Conservation (phyloP, 2,888 invertebrate genomes). For the Geophilus truncorum region DNA sequence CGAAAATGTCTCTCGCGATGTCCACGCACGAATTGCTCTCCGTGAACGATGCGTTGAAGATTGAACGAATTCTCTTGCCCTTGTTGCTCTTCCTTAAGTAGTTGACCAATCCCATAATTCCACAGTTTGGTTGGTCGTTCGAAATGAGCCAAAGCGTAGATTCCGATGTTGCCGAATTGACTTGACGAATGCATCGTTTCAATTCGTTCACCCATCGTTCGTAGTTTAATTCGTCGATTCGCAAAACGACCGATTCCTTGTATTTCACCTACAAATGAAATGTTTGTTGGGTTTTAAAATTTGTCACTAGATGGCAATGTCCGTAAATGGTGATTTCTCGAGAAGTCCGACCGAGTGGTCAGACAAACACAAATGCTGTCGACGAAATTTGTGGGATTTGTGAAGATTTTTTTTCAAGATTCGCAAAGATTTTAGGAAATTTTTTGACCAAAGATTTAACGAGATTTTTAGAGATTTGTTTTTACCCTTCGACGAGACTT, state of each 20-base stretch:
- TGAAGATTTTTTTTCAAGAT: too few species aligned
- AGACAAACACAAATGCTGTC: too few species aligned
- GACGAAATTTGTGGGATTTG: too few species aligned
- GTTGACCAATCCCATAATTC: slow-evolving; percentile 80
- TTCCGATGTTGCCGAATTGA: slow-evolving; percentile 52
- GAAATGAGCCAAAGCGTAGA: slow-evolving; percentile 59
- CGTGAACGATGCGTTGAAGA: slow-evolving; percentile 36
- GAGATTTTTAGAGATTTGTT: too few species aligned
- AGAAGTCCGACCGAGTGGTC: too few species aligned
- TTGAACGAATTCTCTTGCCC: slow-evolving; percentile 39
- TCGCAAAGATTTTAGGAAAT: too few species aligned
- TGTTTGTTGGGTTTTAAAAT: too few species aligned
- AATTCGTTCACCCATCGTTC: slow-evolving; percentile 69
- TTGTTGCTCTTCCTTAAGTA: slow-evolving; percentile 50
- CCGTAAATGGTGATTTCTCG: too few species aligned
- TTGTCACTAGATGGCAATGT: too few species aligned
- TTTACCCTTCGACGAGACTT: too few species aligned
- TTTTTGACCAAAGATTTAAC: too few species aligned
- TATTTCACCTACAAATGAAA: background rate
- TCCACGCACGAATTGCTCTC: slow-evolving; percentile 79
- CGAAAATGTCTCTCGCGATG: slow-evolving; percentile 58
- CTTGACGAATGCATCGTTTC: slow-evolving; percentile 67
- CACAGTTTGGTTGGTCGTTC: slow-evolving; percentile 63
- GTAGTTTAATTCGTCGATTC: slow-evolving; percentile 36
- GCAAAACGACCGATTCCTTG: slow-evolving; percentile 41